phyloP scores from a whole-genome alignment of 1,140 invertebrate genomes.

The Drosophila pallidifrons region DNA sequence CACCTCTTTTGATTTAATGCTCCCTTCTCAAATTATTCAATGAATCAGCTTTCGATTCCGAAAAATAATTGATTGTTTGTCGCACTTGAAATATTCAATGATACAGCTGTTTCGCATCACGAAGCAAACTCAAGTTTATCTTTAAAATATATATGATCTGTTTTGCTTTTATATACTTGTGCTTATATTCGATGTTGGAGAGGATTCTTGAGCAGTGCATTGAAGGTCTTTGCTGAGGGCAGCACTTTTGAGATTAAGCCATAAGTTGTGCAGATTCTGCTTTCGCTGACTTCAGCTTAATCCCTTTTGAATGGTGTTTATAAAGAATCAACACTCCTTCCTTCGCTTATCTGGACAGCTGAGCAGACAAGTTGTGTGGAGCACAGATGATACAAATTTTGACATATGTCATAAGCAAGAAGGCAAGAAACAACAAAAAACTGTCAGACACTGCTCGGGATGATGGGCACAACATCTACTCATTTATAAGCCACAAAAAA shows the following conservation, averaged over 20 bases:
- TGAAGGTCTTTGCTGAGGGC: slow-evolving; percentile 12
- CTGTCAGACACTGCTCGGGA: slow-evolving; percentile 8
- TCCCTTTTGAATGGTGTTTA: slow-evolving; percentile 43
- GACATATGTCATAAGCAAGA: slow-evolving; percentile 76
- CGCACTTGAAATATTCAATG: slow-evolving; percentile 20
- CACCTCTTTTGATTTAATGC: too few relatives aligned
- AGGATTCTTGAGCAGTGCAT: too few relatives aligned
- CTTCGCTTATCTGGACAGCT: slow-evolving; percentile 60
- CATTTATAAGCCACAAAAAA: slow-evolving; percentile 75
- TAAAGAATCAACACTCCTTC: slow-evolving; percentile 21
- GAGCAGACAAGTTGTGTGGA: slow-evolving; percentile 35
- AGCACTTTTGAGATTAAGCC: slow-evolving; percentile 23
- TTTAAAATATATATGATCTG: not conserved
- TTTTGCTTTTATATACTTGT: not conserved
- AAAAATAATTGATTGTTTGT: too few relatives aligned
- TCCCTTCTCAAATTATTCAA: not conserved
- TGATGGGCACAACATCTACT: not conserved
- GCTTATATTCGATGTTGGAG: not conserved
- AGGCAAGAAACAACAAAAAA: slow-evolving; percentile 27
- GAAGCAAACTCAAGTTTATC: slow-evolving; percentile 2
- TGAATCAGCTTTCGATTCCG: too few relatives aligned
- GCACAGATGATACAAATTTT: slow-evolving; percentile 59
- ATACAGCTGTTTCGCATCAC: slow-evolving; percentile 11
- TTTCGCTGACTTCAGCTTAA: slow-evolving; percentile 54
- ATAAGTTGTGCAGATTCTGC: slow-evolving; percentile 27